Evolutionary conservation across 2,888 invertebrate species (phyloP).

Genomic region (Cerceris rybyensis): DNA sequence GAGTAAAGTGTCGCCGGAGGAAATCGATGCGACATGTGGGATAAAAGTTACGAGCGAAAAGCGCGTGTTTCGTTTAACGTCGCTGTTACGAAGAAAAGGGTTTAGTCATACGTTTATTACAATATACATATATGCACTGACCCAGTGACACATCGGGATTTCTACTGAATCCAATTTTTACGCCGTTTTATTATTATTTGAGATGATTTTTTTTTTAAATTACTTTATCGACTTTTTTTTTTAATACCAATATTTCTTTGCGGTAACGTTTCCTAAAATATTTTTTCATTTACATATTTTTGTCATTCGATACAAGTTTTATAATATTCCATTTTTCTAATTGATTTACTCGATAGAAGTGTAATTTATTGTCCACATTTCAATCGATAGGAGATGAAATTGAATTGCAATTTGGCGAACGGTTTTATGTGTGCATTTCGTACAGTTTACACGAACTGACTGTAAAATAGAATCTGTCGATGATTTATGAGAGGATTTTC

Average conservation of each 20-base stretch:
- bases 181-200: not conserved
- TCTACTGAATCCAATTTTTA: constrained; percentile 26
- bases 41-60: constrained; percentile 36
- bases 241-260: not conserved
- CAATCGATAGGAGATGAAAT: not conserved
- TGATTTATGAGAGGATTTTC: not conserved
- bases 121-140: constrained; percentile 14
- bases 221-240: not conserved
- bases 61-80: not conserved
- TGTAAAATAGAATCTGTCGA: not conserved
- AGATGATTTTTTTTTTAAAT: constrained; percentile 13
- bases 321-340: too few relatives aligned
- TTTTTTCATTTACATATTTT: not conserved
- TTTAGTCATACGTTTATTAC: constrained; percentile 39
- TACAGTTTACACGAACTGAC: not conserved
- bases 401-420: not conserved
- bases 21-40: constrained; percentile 39
- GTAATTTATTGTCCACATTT: too few relatives aligned
- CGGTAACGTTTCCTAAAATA: not conserved
- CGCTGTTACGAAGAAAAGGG: constrained; percentile 25
- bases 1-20: not conserved
- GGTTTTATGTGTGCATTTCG: not conserved
- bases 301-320: too few relatives aligned
- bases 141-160: constrained; percentile 34
- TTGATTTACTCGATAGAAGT: too few relatives aligned